Conservation (phyloP, 2,113 vertebrate species). For the Synchiropus splendidus region DNA sequence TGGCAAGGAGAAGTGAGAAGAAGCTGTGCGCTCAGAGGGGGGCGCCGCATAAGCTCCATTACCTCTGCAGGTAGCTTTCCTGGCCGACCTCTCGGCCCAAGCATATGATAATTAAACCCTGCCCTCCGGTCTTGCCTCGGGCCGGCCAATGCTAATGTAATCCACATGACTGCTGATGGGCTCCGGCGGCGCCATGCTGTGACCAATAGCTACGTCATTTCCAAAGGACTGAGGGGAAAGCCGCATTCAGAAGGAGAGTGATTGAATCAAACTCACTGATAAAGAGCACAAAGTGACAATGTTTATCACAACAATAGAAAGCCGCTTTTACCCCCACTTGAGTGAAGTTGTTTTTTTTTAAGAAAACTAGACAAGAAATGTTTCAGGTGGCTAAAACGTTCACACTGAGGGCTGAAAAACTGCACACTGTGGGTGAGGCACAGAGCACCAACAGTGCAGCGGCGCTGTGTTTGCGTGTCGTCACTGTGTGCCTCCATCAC, state of each 20-base stretch:
- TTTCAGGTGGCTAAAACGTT: too few relatives aligned
- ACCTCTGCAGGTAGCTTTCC: conserved; percentile 30
- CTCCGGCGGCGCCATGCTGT: conserved; percentile 26
- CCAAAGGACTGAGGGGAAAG: neutral
- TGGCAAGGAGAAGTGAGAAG: neutral
- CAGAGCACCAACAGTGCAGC: neutral
- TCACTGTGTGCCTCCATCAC: conserved; percentile 23
- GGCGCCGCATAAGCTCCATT: conserved; percentile 9
- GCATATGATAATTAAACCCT: conserved; percentile 39
- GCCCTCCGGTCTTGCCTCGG: conserved; percentile 18
- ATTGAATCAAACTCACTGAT: conserved; percentile 22
- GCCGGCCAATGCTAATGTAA: conserved; percentile 31
- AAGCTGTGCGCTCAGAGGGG: conserved; percentile 10
- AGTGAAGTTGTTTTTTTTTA: too few relatives aligned
- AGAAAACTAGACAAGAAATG: too few relatives aligned
- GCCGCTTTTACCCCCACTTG: too few relatives aligned
- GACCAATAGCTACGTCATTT: conserved; percentile 19
- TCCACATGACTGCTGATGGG: conserved; percentile 39
- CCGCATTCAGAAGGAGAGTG: neutral
- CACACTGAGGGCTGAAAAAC: too few relatives aligned
- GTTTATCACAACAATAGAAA: conserved; percentile 1
- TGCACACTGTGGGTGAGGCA: too few relatives aligned
- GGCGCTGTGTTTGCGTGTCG: conserved; percentile 35
- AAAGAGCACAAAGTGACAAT: conserved; percentile 13
- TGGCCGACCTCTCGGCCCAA: conserved; percentile 9